Percentiles rank a stretch among this genome's conserved stretches.
Conservation (phyloP, 2,797 vertebrate species). For the Rhyacichthys aspro region DNA sequence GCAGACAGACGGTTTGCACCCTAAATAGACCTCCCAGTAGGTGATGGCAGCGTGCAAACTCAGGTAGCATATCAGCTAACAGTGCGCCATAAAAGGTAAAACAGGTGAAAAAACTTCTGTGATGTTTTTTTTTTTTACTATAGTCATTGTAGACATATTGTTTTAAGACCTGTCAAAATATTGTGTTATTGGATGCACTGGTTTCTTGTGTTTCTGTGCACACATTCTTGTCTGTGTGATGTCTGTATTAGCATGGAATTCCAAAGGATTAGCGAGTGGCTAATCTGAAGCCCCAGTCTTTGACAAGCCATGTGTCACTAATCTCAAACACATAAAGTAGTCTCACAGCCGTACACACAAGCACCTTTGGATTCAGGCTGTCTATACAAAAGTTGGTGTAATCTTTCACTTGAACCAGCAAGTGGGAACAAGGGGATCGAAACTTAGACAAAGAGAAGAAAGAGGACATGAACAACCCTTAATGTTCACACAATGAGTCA, state of each 20-base stretch:
- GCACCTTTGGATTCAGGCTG: slow-evolving; percentile 58
- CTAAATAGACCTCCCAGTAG: slow-evolving; percentile 57
- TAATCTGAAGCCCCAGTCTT: slow-evolving; percentile 78
- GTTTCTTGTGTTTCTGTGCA: slow-evolving; percentile 12
- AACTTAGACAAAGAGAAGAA: slow-evolving; percentile 21
- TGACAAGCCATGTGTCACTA: slow-evolving; percentile 79
- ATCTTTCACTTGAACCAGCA: slow-evolving; percentile 42
- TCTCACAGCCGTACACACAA: slow-evolving; percentile 46
- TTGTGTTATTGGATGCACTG: slow-evolving; percentile 15
- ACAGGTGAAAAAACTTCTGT: slow-evolving; percentile 8
- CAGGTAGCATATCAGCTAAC: slow-evolving; percentile 36
- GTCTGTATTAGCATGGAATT: slow-evolving; percentile 73
- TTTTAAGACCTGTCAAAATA: neutral
- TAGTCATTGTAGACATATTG: slow-evolving; percentile 2
- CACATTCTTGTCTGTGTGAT: slow-evolving; percentile 58
- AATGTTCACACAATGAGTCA: neutral
- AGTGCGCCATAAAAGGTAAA: too few relatives aligned
- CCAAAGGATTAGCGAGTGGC: slow-evolving; percentile 67
- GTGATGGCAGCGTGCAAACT: slow-evolving; percentile 32
- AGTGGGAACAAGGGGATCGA: slow-evolving; percentile 13
- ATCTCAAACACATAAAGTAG: slow-evolving; percentile 72
- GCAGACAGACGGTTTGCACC: slow-evolving; percentile 44
- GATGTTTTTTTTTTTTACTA: slow-evolving; percentile 4
- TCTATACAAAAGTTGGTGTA: slow-evolving; percentile 34
- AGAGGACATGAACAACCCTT: slow-evolving; percentile 11